Conservation (phyloP, 2,888 invertebrate species). For the Dryococelus australis region DNA sequence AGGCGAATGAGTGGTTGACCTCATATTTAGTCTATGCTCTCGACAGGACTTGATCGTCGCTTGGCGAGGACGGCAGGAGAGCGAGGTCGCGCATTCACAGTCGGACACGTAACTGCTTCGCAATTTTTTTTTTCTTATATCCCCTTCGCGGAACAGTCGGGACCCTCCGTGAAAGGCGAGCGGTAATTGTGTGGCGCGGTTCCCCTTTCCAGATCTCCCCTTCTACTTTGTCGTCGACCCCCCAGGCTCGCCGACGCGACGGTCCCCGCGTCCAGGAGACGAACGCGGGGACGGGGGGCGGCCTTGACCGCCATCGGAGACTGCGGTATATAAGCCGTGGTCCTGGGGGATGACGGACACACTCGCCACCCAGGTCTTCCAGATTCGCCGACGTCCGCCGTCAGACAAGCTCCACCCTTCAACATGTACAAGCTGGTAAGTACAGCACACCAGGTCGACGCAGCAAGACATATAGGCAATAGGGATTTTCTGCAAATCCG, state of each 20-base stretch:
- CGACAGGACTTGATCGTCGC: no score
- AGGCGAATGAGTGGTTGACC: no score
- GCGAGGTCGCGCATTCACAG: no score
- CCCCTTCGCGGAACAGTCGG: no score
- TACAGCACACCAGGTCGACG: conserved; percentile 32
- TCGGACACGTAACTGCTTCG: no score
- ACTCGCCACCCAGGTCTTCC: not conserved
- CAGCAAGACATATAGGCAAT: not conserved
- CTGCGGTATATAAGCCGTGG: not conserved
- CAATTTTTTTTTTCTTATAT: no score
- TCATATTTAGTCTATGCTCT: no score
- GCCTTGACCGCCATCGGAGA: conserved; percentile 33
- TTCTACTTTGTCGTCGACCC: not conserved
- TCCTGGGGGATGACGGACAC: conserved; percentile 24
- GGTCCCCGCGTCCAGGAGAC: conserved; percentile 22
- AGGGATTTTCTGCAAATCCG: not conserved
- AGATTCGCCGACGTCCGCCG: conserved; percentile 13
- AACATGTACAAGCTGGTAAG: conserved; percentile 59
- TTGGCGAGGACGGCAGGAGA: no score
- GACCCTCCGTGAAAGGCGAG: not conserved
- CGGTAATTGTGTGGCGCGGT: not conserved
- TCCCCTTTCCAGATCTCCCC: not conserved
- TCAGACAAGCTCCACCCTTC: conserved; percentile 34
- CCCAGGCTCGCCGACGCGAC: not conserved
- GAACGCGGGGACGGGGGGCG: not conserved